Percentiles rank a stretch among this genome's conserved stretches.
Conservation (phyloP, 2,113 vertebrate genomes). For the Petrocephalus microphthalmus region DNA sequence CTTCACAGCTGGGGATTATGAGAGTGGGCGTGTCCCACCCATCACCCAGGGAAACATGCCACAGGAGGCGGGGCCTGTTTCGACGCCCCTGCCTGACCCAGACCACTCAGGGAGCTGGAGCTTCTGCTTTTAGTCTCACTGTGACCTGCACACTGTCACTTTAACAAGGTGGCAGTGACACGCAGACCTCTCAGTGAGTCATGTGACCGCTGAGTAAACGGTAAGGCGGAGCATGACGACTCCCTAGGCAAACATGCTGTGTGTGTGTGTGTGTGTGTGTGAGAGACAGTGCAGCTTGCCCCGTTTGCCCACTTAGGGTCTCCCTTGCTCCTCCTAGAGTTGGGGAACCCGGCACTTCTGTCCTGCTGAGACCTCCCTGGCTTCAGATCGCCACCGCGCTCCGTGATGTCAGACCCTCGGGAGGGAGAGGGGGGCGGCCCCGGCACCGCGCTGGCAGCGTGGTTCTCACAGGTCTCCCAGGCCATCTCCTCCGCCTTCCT, state of each 20-base stretch:
- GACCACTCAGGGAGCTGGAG: background rate
- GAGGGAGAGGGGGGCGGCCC: slow-evolving; percentile 50
- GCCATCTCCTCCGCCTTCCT: slow-evolving; percentile 57
- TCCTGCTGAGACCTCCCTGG: slow-evolving; percentile 48
- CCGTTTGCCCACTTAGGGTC: slow-evolving; percentile 16
- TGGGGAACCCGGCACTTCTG: slow-evolving; percentile 44
- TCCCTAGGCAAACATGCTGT: slow-evolving; percentile 41
- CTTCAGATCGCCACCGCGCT: slow-evolving; percentile 6
- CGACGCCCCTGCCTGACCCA: background rate
- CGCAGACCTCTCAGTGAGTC: background rate
- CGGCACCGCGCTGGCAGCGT: slow-evolving; percentile 62
- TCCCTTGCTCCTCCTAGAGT: slow-evolving; percentile 60
- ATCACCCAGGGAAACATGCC: background rate
- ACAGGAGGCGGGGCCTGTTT: background rate
- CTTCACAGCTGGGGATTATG: background rate
- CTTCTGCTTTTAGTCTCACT: background rate
- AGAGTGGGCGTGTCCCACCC: background rate
- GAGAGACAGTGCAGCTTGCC: background rate
- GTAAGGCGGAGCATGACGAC: background rate
- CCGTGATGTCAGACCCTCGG: slow-evolving; percentile 58
- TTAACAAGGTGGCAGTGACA: background rate
- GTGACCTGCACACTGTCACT: background rate
- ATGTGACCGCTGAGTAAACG: background rate
- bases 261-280: background rate
- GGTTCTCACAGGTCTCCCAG: slow-evolving; percentile 69